Evolutionary conservation across 2,888 invertebrate genomes (phyloP).

Genomic region (Callosobruchus maculatus): DNA sequence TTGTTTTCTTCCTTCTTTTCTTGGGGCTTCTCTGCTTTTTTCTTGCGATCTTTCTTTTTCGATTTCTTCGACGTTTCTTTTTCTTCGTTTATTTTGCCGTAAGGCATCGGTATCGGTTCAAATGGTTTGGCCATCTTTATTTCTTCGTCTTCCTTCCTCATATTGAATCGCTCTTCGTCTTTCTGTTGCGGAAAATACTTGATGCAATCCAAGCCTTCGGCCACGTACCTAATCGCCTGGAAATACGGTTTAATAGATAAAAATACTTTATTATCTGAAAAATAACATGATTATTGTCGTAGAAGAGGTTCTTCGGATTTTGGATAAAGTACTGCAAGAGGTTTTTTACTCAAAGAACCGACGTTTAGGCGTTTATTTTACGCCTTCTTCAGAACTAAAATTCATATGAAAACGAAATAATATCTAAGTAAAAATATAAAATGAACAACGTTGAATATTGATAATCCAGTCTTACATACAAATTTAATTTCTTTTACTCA

Average conservation of each 20-base stretch:
- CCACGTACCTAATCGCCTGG: slow-evolving; percentile 68
- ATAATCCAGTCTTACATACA: too few relatives aligned
- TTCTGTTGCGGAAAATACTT: slow-evolving; percentile 58
- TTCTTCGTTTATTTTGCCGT: slow-evolving; percentile 47
- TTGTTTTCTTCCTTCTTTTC: slow-evolving; percentile 18
- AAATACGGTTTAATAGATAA: slow-evolving; percentile 3
- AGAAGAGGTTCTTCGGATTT: too few relatives aligned
- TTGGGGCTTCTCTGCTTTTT: slow-evolving; percentile 15
- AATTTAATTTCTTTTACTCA: too few relatives aligned
- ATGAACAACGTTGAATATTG: too few relatives aligned
- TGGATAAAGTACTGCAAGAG: too few relatives aligned
- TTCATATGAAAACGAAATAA: too few relatives aligned
- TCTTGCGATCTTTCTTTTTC: slow-evolving; percentile 34
- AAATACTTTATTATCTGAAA: too few relatives aligned
- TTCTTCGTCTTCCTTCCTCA: slow-evolving; percentile 52
- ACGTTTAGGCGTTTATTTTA: too few relatives aligned
- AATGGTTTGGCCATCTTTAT: slow-evolving; percentile 70
- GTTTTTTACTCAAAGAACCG: too few relatives aligned
- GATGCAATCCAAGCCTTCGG: slow-evolving; percentile 68
- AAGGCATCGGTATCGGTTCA: slow-evolving; percentile 79
- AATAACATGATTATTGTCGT: too few relatives aligned
- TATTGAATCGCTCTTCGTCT: slow-evolving; percentile 27
- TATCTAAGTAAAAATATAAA: too few relatives aligned
- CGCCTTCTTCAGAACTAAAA: too few relatives aligned
- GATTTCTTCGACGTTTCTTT: slow-evolving; percentile 18